Evolutionary conservation across 2,888 invertebrate species (phyloP), one percentile per base, ranked within the genome.

Genomic region (Drosophila eohydei): DNA sequence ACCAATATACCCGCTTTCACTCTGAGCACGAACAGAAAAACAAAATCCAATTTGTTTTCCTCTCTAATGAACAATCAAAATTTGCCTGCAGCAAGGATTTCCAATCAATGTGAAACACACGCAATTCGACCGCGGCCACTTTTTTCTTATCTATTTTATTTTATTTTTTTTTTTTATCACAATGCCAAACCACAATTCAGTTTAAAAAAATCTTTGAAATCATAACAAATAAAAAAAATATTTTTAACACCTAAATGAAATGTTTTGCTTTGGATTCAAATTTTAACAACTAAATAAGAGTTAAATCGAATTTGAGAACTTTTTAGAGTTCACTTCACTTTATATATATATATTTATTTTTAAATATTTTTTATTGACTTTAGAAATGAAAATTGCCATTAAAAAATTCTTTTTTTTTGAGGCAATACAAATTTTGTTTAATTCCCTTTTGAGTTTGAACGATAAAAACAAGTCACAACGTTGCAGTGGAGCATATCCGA

Each of bases 371-470:
- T 16, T 26, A 26, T 1, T 6, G 16, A 11, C 11, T n/a, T 11
- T 0, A 5, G 0, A 32, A 16, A 32, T 50, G 12, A 2, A 0
- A 21, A 43, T 34, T 26, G 9, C 0, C 2, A 43, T 14, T 32
- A 6, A 26, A 26, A 36, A 14, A n/a, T 8, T 38, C 14, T 26
- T 5, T 9, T 28, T 5, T 12, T 9, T 26, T 2, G 3, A 11
- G n/a, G 9, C 52, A 52, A 34, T 52, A n/a, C n/a, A 38, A 38
- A 52, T 26, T 38, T 14, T 8, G 8, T 28, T 52, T 28, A 38
- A 9, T 9, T 52, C 26, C 7, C 4, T 4, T n/a, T 36, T 9
- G 4, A 52, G 14, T 8, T 1, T 36, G 8, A 8, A 52, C 5
- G 26, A 52, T 38, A 36, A 52, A 52, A 21, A 21, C 2, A 16